Base-by-base conservation (phyloP, 2,888 invertebrate genomes). In the Tridacna gigas region DNA sequence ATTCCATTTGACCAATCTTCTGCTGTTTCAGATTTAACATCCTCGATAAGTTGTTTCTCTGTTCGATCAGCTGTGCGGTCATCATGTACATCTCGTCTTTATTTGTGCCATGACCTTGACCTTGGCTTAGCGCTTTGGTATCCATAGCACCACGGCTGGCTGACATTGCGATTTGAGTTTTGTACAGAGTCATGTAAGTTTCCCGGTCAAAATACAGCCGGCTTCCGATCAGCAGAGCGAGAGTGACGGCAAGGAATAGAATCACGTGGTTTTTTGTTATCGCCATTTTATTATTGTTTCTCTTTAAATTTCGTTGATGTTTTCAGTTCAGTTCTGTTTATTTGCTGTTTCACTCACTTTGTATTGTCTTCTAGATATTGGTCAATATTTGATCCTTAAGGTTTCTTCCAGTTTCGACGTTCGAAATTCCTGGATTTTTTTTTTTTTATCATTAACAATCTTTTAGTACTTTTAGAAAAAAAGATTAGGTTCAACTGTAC, bases 31-130 rank as follows among this genome's bases (percentile, higher is more conserved):
- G 26, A 37, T 86, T 86, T 7, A 82, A 56, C 15, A 51, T n/a
- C 51, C 74, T 47, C 12, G 86, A 86, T 25, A 84, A 60, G n/a
- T 86, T 84, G 48, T 86, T 84, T 60, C 86, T 65, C 63, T 86
- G 78, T 18, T 77, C 45, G 12, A 82, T 67, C 26, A 82, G 47
- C 25, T 73, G 56, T 4, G 78, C 78, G 45, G 63, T 63, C 15
- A 71, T 45, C 11, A 26, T 37, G 37, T 71, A 78, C 47, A 78
- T 20, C n/a, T 78, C 78, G 22, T 74, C 67, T 45, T 20, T 45
- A 18, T 37, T 18, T n/a, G 45, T 1, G 37, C 7, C 45, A 25
- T 66, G 66, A 66, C 66, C 66, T 51, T 51, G 71, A 71, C 48
- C 71, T 48, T 71, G 51, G 26, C 47, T 51, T 12, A n/a, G 20